Base-by-base conservation (phyloP, 2,113 vertebrate genomes). In the Psophia crepitans region DNA sequence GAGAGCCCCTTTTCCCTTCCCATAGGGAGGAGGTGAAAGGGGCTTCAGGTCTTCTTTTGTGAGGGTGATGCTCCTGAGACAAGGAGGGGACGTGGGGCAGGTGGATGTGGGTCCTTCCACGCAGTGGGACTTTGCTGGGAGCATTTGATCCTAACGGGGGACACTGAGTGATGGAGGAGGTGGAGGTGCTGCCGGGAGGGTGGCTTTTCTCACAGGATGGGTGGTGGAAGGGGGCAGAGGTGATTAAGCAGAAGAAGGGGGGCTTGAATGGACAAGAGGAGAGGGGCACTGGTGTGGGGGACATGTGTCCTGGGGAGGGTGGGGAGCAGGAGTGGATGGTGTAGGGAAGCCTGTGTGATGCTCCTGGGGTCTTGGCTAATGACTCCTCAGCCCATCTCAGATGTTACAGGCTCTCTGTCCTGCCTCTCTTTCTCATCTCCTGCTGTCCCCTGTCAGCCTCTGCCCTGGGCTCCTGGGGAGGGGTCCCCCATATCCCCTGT, bases 311-410 rank as follows among this genome's bases (percentile, higher is more conserved):
- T 35, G 51, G n/a, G 14, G 11, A 53, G 12, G 7, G 15, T 48
- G 32, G 21, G 20, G n/a, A 46, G 46, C n/a, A 41, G 44, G 18
- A 39, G 22, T 4, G 44, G 17, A 12, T 30, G 33, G 21, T 56
- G 26, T 19, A 20, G 24, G 22, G 49, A 33, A 78, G 35, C 24
- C n/a, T 53, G 57, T 21, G 10, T 19, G 33, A 33, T 81, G 49
- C 21, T 83, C 7, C 33, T 37, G 32, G 54, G 11, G 8, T 65
- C 39, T 56, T 64, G n/a, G 19, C 20, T 64, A 35, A 51, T 4
- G 33, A 39, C 1, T 21, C 4, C 9, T 22, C 21, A 2, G 2
- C 5, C 2, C 4, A 12, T 4, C 18, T 48, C 39, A 27, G 28
- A 39, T 11, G 3, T 82, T 73, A 53, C 26, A 63, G 22, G 15